A percentile compares a stretch with the other conserved stretches of the same genome.
phyloP scores from a whole-genome alignment of 2,888 invertebrate genomes.

The Caenorhabditis sp. region DNA sequence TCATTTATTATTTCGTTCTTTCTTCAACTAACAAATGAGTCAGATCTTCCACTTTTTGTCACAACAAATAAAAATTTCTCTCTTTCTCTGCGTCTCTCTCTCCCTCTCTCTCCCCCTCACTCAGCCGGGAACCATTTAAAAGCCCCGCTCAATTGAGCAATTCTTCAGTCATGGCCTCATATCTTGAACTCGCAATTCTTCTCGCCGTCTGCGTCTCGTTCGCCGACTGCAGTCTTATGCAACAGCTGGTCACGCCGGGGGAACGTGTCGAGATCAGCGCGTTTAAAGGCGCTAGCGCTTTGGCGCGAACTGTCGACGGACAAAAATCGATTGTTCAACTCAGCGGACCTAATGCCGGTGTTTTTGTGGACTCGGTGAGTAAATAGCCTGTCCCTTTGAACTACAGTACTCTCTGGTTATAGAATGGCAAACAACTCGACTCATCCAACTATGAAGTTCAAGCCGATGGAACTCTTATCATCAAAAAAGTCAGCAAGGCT shows the following conservation, averaged over 20 bases:
- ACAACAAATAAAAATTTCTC: too few relatives aligned
- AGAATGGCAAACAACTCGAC: constrained; percentile 10
- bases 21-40: too few relatives aligned
- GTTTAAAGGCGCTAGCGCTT: neutral
- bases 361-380: constrained; percentile 9
- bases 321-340: neutral
- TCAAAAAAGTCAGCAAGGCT: constrained; percentile 36
- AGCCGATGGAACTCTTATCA: constrained; percentile 10
- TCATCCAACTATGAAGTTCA: constrained; percentile 6
- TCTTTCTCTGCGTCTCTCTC: too few relatives aligned
- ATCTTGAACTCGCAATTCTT: neutral
- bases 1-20: too few relatives aligned
- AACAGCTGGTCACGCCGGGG: neutral
- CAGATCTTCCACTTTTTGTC: too few relatives aligned
- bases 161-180: neutral
- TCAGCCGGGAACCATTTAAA: neutral
- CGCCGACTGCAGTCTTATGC: neutral
- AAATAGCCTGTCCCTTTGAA: neutral
- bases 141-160: neutral
- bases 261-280: neutral
- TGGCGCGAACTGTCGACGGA: neutral
- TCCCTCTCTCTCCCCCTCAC: too few relatives aligned
- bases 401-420: too few relatives aligned
- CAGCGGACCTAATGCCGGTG: neutral
- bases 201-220: neutral